These are phyloP conservation scores for Zalophus californianus DNA, from an alignment of 2,797 vertebrate genomes.

Conservation along the genomic window DNA sequence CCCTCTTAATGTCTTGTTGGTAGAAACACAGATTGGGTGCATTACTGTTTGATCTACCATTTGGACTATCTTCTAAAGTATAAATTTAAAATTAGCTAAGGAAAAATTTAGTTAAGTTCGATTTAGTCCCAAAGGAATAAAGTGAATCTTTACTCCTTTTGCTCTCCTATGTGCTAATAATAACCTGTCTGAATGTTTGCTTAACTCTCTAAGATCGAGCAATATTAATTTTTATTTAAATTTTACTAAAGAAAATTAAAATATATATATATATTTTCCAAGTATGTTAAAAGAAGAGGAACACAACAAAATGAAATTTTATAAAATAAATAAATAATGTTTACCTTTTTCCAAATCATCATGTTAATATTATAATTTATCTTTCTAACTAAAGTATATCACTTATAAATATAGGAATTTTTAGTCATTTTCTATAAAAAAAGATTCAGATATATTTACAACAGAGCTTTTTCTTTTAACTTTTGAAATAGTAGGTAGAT, in stretches of 20 bases:
- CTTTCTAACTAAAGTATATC: neutral
- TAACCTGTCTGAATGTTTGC: neutral
- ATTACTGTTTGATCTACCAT: neutral
- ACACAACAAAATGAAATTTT: neutral
- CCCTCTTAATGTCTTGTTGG: neutral
- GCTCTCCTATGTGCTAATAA: neutral
- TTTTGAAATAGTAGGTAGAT: neutral
- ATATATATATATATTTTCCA: neutral
- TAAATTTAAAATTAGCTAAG: neutral
- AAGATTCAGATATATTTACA: neutral
- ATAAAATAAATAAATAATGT: neutral
- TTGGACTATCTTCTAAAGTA: neutral
- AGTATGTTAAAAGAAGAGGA: neutral
- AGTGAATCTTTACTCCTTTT: neutral
- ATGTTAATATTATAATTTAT: neutral
- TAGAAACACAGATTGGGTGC: neutral
- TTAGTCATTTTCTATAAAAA: neutral
- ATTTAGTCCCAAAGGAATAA: neutral
- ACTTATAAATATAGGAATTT: neutral
- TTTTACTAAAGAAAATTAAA: neutral
- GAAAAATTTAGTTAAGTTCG: neutral
- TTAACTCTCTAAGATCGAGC: neutral
- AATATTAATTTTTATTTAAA: slow-evolving; percentile 21
- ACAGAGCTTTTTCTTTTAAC: neutral
- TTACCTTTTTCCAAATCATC: neutral